Evolutionary conservation across 2,113 vertebrate genomes (phyloP), one percentile per base, ranked within the genome.

Genomic region (Odocoileus virginianus): DNA sequence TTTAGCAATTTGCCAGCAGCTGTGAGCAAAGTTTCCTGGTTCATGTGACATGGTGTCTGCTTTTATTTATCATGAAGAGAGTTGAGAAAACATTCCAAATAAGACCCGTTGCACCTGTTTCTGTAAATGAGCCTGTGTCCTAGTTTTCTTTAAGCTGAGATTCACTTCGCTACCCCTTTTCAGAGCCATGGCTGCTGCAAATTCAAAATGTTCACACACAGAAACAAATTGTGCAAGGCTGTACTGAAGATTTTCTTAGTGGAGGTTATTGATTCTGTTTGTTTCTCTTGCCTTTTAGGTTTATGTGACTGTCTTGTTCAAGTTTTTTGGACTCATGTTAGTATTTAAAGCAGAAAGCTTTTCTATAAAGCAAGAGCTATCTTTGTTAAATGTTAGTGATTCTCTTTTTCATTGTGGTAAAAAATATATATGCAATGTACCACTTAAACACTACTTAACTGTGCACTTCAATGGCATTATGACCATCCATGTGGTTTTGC

Each of bases 21-120:
- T 95, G 33, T 52, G 87, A 94, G 55, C 95, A n/a, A 57, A 96
- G 92, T 95, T 81, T 43, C 89, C 60, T 0, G 30, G 64, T 87
- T 94, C 93, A 58, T 85, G 94, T 88, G 97, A 94, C 84, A 88
- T 57, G 55, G 82, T 87, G 55, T 83, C 97, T 95, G 88, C 67
- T 98, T 96, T 91, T 92, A 95, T 97, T 96, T 97, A 91, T 97
- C 95, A 91, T 91, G 67, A 93, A 94, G 94, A 88, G 7, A 86
- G 90, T 92, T 85, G 95, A 82, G 90, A 74, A 95, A 92, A 93
- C 87, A 89, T 27, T 76, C 74, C 81, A 92, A 82, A 92, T 93
- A 76, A 97, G 97, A 92, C 84, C 47, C 67, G 76, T 71, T 94
- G 67, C 76, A 94, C 94, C 91, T 95, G 88, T 79, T 95, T 97